Evolutionary conservation across 2,888 invertebrate genomes (phyloP).

Genomic region (Drosophila emarginata): DNA sequence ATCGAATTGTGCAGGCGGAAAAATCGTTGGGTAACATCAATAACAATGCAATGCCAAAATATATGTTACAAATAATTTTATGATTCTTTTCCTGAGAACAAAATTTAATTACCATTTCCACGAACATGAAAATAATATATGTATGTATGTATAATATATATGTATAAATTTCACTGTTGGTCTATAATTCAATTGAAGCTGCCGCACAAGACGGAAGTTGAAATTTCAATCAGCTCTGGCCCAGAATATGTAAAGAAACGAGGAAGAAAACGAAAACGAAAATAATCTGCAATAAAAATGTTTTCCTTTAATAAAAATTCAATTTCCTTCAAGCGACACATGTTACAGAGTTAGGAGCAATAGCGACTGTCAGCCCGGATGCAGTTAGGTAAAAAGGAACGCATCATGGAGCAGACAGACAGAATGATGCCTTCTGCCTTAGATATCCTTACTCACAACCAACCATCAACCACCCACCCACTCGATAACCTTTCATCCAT

Average conservation of each 20-base stretch:
- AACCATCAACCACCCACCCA: slow-evolving; percentile 3
- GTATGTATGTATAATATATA: not conserved
- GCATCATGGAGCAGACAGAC: slow-evolving; percentile 32
- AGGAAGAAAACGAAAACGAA: slow-evolving; percentile 56
- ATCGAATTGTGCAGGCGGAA: slow-evolving; percentile 48
- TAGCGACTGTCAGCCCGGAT: slow-evolving; percentile 59
- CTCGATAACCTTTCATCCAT: not conserved
- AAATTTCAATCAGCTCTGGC: slow-evolving; percentile 63
- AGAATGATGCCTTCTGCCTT: slow-evolving; percentile 1
- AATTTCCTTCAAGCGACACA: slow-evolving; percentile 78
- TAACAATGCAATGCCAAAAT: not conserved
- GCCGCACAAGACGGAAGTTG: slow-evolving; percentile 47
- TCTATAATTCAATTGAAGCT: slow-evolving; percentile 58
- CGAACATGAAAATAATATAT: slow-evolving; percentile 3
- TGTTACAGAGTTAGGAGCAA: slow-evolving; percentile 56
- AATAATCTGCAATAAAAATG: slow-evolving; percentile 78
- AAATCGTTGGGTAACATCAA: slow-evolving; percentile 41
- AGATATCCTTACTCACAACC: not conserved
- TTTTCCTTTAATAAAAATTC: slow-evolving; percentile 80
- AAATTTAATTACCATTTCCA: slow-evolving; percentile 59
- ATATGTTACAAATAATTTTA: not conserved
- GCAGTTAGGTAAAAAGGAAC: slow-evolving; percentile 63
- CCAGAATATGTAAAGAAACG: slow-evolving; percentile 9
- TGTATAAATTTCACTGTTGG: slow-evolving; percentile 1
- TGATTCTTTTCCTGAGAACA: not conserved